Evolutionary conservation across 2,113 vertebrate genomes (phyloP).

Genomic region (Vireo altiloquus): DNA sequence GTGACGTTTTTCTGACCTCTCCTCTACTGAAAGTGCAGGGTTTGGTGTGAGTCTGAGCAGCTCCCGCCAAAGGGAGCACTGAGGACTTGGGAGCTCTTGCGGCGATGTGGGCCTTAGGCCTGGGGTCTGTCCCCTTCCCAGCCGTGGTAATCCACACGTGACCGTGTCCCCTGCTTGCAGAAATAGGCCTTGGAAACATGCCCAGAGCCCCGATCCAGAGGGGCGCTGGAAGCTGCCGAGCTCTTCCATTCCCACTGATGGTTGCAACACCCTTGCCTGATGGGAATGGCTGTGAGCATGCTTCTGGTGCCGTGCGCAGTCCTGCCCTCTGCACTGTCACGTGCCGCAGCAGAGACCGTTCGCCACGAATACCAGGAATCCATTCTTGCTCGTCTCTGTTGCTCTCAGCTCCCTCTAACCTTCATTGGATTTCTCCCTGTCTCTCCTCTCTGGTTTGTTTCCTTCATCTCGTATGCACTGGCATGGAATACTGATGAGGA

Average conservation of each 20-base stretch:
- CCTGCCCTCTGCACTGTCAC: accelerated
- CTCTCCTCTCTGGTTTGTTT: conserved; percentile 16
- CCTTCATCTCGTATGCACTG: neutral
- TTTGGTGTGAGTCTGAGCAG: neutral
- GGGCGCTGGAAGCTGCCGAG: neutral
- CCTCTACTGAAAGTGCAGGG: accelerated
- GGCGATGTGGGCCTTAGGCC: accelerated
- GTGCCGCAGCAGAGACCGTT: accelerated
- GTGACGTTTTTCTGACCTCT: neutral
- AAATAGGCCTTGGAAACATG: neutral
- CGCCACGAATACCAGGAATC: neutral
- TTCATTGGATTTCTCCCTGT: neutral
- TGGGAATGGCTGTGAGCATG: neutral
- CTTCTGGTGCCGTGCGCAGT: accelerated
- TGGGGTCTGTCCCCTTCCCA: neutral
- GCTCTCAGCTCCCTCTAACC: neutral
- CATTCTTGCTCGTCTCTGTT: neutral
- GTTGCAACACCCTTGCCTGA: accelerated
- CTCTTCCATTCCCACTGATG: neutral
- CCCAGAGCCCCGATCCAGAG: accelerated
- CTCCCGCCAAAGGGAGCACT: neutral
- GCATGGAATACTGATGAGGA: conserved; percentile 57
- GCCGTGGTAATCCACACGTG: accelerated
- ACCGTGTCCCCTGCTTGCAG: accelerated
- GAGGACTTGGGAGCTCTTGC: neutral